phyloP scores from a whole-genome alignment of 1,140 invertebrate species.

The Chrysomallon squamiferum region DNA sequence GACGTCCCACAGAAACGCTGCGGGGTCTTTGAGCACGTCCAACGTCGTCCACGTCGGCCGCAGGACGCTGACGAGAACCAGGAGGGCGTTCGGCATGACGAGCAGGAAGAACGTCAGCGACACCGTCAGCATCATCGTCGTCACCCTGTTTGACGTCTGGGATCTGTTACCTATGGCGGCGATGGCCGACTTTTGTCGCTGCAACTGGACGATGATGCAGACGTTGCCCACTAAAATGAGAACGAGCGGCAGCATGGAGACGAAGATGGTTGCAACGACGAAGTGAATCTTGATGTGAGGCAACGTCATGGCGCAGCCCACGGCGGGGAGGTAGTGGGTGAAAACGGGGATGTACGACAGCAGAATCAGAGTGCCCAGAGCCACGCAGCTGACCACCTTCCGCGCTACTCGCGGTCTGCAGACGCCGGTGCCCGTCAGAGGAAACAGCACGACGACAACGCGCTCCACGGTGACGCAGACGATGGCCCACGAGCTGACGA shows the following conservation, averaged over 20 bases:
- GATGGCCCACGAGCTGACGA: slow-evolving; percentile 20
- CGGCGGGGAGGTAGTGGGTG: slow-evolving; percentile 6
- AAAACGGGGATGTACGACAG: slow-evolving; percentile 8
- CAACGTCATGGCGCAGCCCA: slow-evolving; percentile 11
- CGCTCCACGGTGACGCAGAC: slow-evolving; percentile 19
- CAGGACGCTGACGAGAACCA: slow-evolving; percentile 5
- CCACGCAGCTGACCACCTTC: slow-evolving; percentile 1
- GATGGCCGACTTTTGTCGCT: not conserved
- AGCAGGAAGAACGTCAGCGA: slow-evolving; percentile 13
- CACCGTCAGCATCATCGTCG: slow-evolving; percentile 19
- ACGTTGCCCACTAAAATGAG: slow-evolving; percentile 24
- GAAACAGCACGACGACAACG: slow-evolving; percentile 15
- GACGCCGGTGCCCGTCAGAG: slow-evolving; percentile 3
- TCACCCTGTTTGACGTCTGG: slow-evolving; percentile 9
- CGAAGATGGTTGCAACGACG: slow-evolving; percentile 19
- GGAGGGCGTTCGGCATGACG: slow-evolving; percentile 12
- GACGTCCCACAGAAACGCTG: slow-evolving; percentile 16
- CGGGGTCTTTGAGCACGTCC: slow-evolving; percentile 6
- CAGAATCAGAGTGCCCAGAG: not conserved
- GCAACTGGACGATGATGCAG: slow-evolving; percentile 14
- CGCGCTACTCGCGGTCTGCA: slow-evolving; percentile 1
- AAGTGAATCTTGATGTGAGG: slow-evolving; percentile 18
- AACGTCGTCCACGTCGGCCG: slow-evolving; percentile 9
- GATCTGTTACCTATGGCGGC: slow-evolving; percentile 1
- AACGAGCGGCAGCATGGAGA: slow-evolving; percentile 19